Evolutionary conservation across 2,888 invertebrate genomes (phyloP).

Genomic region (Caenorhabditis panamensis): DNA sequence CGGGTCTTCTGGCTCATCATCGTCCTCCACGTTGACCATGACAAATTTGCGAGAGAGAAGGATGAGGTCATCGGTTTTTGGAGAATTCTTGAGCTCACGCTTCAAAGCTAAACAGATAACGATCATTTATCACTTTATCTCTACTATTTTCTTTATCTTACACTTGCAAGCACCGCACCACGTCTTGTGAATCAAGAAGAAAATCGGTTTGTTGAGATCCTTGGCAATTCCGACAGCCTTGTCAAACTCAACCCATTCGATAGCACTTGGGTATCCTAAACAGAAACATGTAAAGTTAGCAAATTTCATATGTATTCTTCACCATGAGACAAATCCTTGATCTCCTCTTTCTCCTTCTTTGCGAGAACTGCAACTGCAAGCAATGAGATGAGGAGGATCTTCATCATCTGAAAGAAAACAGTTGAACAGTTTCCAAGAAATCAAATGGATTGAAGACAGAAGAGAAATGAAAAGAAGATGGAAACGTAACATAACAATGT

Average conservation of each 20-base stretch:
- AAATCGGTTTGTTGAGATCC: constrained; percentile 81
- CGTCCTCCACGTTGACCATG: constrained; percentile 83
- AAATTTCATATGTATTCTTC: background rate
- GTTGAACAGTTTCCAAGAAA: background rate
- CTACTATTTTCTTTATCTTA: constrained; percentile 29
- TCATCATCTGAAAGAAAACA: constrained; percentile 39
- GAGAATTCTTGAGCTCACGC: constrained; percentile 71
- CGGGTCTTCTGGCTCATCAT: constrained; percentile 82
- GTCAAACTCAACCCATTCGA: constrained; percentile 79
- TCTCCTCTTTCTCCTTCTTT: constrained; percentile 58
- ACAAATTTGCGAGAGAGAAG: constrained; percentile 81
- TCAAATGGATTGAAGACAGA: constrained; percentile 11
- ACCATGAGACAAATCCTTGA: constrained; percentile 49
- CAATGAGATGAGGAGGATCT: constrained; percentile 42
- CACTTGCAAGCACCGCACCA: constrained; percentile 84
- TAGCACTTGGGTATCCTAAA: constrained; percentile 77
- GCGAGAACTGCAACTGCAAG: constrained; percentile 40
- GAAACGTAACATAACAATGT: constrained; percentile 34
- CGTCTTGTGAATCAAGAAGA: constrained; percentile 83
- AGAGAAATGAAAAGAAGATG: background rate
- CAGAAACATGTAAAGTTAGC: background rate
- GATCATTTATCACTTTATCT: background rate
- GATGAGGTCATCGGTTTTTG: constrained; percentile 81
- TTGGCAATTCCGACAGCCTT: constrained; percentile 77
- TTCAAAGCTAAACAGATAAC: constrained; percentile 67